Conservation (phyloP, 2,888 invertebrate species). For the Osedax fenrisi region DNA sequence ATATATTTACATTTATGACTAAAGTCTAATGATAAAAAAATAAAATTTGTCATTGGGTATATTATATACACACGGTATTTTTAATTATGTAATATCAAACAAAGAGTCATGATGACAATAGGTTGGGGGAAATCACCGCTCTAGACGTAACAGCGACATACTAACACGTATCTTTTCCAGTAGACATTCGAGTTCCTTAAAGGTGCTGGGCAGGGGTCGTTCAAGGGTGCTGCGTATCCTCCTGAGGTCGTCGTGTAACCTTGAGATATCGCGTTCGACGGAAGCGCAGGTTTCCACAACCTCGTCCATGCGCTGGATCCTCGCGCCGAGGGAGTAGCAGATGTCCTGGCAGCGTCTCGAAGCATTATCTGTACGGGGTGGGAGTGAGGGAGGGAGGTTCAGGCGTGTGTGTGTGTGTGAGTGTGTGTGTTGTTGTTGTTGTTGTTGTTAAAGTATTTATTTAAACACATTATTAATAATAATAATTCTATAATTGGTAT, state of each 20-base stretch:
- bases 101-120: no score
- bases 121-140: no score
- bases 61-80: no score
- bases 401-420: neutral
- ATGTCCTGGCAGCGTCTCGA: neutral
- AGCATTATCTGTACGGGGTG: neutral
- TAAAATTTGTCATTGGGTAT: no score
- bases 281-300: neutral
- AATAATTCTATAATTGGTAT: no score
- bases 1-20: no score
- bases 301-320: neutral
- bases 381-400: neutral
- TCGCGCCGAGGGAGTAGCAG: neutral
- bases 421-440: neutral
- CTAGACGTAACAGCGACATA: no score
- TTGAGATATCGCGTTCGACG: neutral
- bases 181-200: neutral
- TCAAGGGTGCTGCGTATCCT: neutral
- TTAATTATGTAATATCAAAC: no score
- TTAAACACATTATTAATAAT: no score
- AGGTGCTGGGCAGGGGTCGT: neutral
- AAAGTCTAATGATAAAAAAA: no score
- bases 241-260: neutral
- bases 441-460: no score
- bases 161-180: neutral